Percentiles rank a stretch among this genome's conserved stretches.
These are phyloP conservation scores for Ctenochaetus hawaiiensis DNA, from an alignment of 2,797 vertebrate genomes.

Conservation along the genomic window DNA sequence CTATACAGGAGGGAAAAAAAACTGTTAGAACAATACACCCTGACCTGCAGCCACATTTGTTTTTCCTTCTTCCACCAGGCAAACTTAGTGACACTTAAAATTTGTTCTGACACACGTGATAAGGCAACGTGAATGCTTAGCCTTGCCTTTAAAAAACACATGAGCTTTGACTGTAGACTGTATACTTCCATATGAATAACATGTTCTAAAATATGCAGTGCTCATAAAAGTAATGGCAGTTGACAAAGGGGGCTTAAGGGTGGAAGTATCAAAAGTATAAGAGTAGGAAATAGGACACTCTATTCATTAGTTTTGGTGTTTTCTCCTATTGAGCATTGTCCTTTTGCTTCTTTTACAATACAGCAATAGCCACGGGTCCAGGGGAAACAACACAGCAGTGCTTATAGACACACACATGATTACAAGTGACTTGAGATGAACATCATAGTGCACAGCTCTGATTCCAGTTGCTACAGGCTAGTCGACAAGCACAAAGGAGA, in stretches of 20 bases:
- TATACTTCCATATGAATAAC: neutral
- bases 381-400: conserved; percentile 16
- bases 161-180: neutral
- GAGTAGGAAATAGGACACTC: conserved; percentile 6
- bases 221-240: neutral
- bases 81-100: conserved; percentile 14
- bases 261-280: neutral
- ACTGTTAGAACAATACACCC: no score
- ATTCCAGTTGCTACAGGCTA: conserved; percentile 21
- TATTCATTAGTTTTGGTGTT: conserved; percentile 14
- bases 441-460: neutral
- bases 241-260: neutral
- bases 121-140: conserved; percentile 12
- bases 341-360: conserved; percentile 9
- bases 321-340: conserved; percentile 11
- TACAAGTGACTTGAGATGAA: conserved; percentile 10
- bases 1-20: neutral
- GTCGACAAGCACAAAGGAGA: conserved; percentile 3
- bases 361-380: conserved; percentile 29
- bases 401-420: neutral
- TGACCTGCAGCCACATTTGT: neutral
- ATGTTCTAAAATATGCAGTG: conserved; percentile 20
- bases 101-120: conserved; percentile 1
- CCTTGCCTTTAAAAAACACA: conserved; percentile 22
- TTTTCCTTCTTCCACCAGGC: conserved; percentile 13